Base-by-base conservation (phyloP, 2,888 invertebrate genomes). In the Polydrusus cervinus region DNA sequence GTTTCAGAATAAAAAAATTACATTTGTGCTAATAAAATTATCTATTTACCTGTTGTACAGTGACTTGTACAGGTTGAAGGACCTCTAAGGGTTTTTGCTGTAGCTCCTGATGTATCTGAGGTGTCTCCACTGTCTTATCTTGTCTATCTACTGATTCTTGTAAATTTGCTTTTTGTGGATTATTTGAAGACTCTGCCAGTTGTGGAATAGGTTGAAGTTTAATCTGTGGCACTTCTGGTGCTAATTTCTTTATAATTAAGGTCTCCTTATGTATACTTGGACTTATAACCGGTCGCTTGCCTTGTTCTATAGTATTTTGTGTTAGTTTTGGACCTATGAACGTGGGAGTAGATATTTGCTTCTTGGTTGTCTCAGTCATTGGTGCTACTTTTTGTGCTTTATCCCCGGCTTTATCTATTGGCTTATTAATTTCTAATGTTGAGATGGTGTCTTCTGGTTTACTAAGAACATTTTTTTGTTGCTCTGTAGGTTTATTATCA, bases 31-130 rank as follows among this genome's bases (percentile, higher is more conserved):
- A n/a, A 25, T 25, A 25, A 25, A 25, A 25, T 25, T 5, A 25
- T 25, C 25, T 14, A 61, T 11, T 13, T 61, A 61, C 61, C 61
- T 61, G 40, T 25, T 25, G 25, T 30, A 55, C 20, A 51, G 30
- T 30, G 30, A 6, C 2, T n/a, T 57, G n/a, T n/a, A 62, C 13
- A 49, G 43, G 11, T 30, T 64, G 45, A 30, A 2, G 13, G 8
- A 43, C 10, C n/a, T 47, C 30, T 30, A 1, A n/a, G n/a, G 47
- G 14, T 14, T 30, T 11, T 14, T 64, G 20, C 7, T 16, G 43
- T 13, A 3, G 57, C 10, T 38, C 38, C 38, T 38, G 14, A 57
- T 38, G 57, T 1, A 34, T 38, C 34, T 38, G 14, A 38, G 25
- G 13, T 8, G 13, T n/a, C 8, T 34, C 16, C 20, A 13, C 0